Base-by-base conservation (phyloP, 2,888 invertebrate species). In the Nemotelus nigrinus region DNA sequence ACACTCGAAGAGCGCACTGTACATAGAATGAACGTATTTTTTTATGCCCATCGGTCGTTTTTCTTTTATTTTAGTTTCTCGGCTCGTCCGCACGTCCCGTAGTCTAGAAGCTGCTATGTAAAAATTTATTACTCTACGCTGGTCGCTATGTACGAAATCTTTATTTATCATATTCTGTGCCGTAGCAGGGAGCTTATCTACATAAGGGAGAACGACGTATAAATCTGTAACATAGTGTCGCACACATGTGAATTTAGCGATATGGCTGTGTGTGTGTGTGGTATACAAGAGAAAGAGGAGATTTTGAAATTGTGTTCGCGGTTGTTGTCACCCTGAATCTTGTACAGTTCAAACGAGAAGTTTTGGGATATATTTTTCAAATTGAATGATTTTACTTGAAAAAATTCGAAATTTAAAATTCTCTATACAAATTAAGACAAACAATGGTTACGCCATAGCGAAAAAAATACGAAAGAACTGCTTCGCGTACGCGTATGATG, bases 11-110 rank as follows among this genome's bases (percentile, higher is more conserved):
- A 25, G 25, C 25, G 57, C 39, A 63, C 50, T 74, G 48, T 74
- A 74, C 63, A 60, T 74, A 74, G 63, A 5, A 8, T 74, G 48
- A 72, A 72, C 60, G 74, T 74, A 50, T 74, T 74, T 74, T 64
- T 74, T 74, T 74, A 60, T 60, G 60, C 41, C 60, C 60, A 5
- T 60, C 60, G 43, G 48, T 60, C 60, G 48, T 63, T 74, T 74
- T 74, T 7, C 48, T 74, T 74, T 74, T 74, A 74, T 74, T 74
- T 58, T 44, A 45, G 39, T 74, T 39, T 47, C 63, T 8, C 25
- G 48, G 60, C 60, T 60, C 63, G 57, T n/a, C 58, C 39, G 43
- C 74, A 55, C 70, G 70, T 55, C 55, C 70, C 70, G 70, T n/a
- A 47, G 47, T n/a, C 50, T 43, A 70, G 7, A 70, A 70, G n/a